Evolutionary conservation across 2,888 invertebrate species (phyloP), one percentile per base, ranked within the genome.

Genomic region (Harmothoe impar): DNA sequence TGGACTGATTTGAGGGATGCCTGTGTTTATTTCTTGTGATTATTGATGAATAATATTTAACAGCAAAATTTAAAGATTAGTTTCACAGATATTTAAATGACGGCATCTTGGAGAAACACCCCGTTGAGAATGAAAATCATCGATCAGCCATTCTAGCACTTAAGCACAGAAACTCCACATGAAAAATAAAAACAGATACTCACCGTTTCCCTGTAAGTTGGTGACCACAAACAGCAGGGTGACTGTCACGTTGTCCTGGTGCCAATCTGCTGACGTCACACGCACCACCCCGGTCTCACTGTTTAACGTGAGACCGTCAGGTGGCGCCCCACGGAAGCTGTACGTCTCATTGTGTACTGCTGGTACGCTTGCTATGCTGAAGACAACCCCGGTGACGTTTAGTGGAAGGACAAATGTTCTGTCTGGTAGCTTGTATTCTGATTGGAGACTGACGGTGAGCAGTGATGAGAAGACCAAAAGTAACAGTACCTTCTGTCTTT

Each of bases 331-430:
- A 1, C 25, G 56, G 86, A 56, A 54, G 31, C 15, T 31, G 56
- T 86, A 52, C 1, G 52, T 86, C 56, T 86, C 86, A 7, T 52
- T 5, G 3, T 0, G 31, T 12, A 54, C 56, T 54, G 7, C 54
- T 33, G 52, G 86, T 17, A 56, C 86, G 20, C 86, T 86, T 29
- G 81, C 81, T 15, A 86, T 29, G n/a, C 54, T 56, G 56, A 86
- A 86, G 52, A 86, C 25, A 20, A 5, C 25, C 29, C 86, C 86
- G 5, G 52, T 54, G 86, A 54, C 86, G 54, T 86, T 86, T 25
- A 54, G 25, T 1, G 86, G 29, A 15, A 86, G 25, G 0, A 86
- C 86, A 29, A 86, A 86, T 20, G 52, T 54, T 12, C 81, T 1
- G 81, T 35, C 81, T 35, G 81, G 81, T 12, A 81, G 81, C 20